Conservation (phyloP, 2,888 invertebrate genomes). For the Scaptomyza tumidula region DNA sequence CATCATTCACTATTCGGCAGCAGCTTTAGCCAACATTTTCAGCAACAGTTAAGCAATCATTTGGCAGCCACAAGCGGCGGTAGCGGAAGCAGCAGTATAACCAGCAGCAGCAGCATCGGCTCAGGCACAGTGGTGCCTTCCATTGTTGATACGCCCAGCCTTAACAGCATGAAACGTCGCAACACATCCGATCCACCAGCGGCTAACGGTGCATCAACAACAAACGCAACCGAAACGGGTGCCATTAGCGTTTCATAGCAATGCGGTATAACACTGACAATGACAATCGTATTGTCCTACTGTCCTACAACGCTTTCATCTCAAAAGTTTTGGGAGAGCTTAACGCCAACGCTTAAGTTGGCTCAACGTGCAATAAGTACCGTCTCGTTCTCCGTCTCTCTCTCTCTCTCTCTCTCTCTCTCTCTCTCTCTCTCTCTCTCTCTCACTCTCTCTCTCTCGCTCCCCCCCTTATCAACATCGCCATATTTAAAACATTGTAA, state of each 20-base stretch:
- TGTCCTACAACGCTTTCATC: not conserved
- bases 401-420: not conserved
- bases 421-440: constrained; percentile 18
- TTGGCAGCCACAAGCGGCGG: constrained; percentile 60
- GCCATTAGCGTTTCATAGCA: constrained; percentile 84
- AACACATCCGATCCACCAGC: constrained; percentile 55
- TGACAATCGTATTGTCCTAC: not conserved
- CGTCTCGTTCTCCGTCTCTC: constrained; percentile 16
- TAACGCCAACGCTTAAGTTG: constrained; percentile 4
- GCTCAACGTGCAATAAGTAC: constrained; percentile 51
- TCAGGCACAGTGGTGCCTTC: constrained; percentile 1
- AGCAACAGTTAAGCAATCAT: constrained; percentile 81
- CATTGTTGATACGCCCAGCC: constrained; percentile 33
- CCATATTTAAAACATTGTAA: constrained; percentile 52
- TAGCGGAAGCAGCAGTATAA: constrained; percentile 74
- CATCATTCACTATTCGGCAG: constrained; percentile 66
- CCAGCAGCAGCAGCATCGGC: constrained; percentile 56
- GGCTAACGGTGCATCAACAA: constrained; percentile 23
- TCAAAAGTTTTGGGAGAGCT: not conserved
- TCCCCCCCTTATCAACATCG: constrained; percentile 14
- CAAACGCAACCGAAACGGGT: constrained; percentile 76
- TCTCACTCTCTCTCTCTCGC: not conserved
- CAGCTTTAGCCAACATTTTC: constrained; percentile 81
- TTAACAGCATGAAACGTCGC: constrained; percentile 54
- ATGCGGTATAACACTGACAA: not conserved